Percentiles rank a stretch among this genome's conserved stretches.
Evolutionary conservation across 2,888 invertebrate genomes (phyloP).

Genomic region (Stenichneumon culpator): DNA sequence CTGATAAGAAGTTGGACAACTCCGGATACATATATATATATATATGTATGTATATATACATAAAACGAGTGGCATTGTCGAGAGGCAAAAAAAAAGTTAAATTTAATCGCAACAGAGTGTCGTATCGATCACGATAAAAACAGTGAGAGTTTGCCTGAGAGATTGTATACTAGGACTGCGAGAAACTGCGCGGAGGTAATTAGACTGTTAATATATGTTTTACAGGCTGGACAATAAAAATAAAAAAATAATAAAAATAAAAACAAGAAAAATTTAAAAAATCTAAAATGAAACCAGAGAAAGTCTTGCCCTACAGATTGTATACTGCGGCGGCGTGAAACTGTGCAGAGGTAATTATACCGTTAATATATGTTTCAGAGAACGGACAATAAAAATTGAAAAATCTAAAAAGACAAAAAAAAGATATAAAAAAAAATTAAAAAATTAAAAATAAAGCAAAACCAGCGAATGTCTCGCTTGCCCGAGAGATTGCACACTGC

Average conservation of each 20-base stretch:
- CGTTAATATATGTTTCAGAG: no score
- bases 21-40: constrained; percentile 9
- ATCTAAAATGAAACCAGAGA: neutral
- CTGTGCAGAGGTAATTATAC: neutral
- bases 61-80: constrained; percentile 20
- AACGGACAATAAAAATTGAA: neutral
- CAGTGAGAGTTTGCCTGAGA: constrained; percentile 2
- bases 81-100: constrained; percentile 24
- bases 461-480: no score
- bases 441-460: neutral
- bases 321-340: no score
- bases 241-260: neutral
- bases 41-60: neutral
- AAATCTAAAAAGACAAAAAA: neutral
- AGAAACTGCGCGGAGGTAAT: constrained; percentile 7
- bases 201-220: constrained; percentile 35
- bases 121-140: constrained; percentile 43
- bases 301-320: no score
- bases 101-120: constrained; percentile 44
- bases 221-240: neutral
- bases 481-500: no score
- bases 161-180: neutral
- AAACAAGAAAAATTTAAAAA: neutral
- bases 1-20: constrained; percentile 63
- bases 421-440: neutral